Evolutionary conservation across 2,797 vertebrate species (phyloP).

Genomic region (Cynopterus sphinx): DNA sequence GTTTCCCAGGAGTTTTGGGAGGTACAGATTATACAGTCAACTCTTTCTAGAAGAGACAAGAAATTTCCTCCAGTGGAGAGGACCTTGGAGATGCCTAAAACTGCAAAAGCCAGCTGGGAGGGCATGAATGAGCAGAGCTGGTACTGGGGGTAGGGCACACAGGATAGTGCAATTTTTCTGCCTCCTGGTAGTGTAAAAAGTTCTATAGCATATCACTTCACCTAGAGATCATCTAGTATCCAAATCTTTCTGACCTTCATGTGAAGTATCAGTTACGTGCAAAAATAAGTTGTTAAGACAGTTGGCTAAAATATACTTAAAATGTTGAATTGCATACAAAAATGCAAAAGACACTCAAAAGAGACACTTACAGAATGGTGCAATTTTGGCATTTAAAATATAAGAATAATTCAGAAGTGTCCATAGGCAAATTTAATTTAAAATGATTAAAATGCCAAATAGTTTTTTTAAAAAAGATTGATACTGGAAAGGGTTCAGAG

Average conservation of each 20-base stretch:
- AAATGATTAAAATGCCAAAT: slow-evolving; percentile 23
- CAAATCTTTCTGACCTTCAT: not conserved
- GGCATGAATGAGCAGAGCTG: not conserved
- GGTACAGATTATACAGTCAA: not conserved
- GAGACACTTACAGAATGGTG: not conserved
- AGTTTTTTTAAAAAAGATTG: not conserved
- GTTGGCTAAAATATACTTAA: not conserved
- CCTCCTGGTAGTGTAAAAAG: not conserved
- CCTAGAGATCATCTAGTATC: not conserved
- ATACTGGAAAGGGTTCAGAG: not conserved
- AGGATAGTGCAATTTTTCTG: accelerated
- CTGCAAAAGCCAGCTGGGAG: not conserved
- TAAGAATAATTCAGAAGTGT: not conserved
- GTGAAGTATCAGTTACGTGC: not conserved
- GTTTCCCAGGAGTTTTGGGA: not conserved
- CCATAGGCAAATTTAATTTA: slow-evolving; percentile 19
- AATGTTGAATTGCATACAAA: not conserved
- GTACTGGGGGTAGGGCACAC: no score
- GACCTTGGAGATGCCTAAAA: not conserved
- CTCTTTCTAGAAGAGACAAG: not conserved
- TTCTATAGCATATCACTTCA: not conserved
- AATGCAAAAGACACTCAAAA: slow-evolving; percentile 1
- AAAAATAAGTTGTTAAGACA: not conserved
- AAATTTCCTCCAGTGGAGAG: not conserved
- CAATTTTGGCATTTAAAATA: slow-evolving; percentile 21